phyloP scores from a whole-genome alignment of 2,888 invertebrate species.

The Eristalinus sepulchralis region DNA sequence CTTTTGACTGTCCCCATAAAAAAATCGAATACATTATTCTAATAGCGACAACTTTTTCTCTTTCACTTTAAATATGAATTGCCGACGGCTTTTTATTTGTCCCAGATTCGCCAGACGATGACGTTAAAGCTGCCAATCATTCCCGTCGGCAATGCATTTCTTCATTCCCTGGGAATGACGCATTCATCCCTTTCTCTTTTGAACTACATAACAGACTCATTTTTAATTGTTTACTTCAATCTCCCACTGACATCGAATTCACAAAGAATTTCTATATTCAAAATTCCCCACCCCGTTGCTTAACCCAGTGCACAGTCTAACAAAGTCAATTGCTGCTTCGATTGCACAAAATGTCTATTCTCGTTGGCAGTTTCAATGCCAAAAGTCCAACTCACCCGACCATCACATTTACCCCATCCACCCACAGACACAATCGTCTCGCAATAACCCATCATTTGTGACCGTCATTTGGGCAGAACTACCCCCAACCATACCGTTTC shows the following conservation, averaged over 20 bases:
- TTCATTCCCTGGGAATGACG: not conserved
- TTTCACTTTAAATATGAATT: not conserved
- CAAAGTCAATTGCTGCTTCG: not conserved
- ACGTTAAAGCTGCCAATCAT: not conserved
- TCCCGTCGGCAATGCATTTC: not conserved
- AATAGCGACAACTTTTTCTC: too few relatives aligned
- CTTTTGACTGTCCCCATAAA: not conserved
- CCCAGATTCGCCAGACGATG: not conserved
- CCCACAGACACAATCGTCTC: not conserved
- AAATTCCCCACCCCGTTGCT: not conserved
- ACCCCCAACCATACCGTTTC: not conserved
- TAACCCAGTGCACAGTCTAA: not conserved
- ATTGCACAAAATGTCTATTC: not conserved
- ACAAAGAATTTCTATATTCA: not conserved
- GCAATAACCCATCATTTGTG: not conserved
- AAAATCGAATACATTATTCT: too few relatives aligned
- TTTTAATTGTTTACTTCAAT: not conserved
- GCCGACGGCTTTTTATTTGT: not conserved
- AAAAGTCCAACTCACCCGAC: constrained; percentile 2
- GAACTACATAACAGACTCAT: too few relatives aligned
- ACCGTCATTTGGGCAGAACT: not conserved
- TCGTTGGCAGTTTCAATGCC: not conserved
- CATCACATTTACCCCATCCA: not conserved
- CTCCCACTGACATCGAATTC: not conserved
- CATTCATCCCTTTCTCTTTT: not conserved